Conservation (phyloP, 2,888 invertebrate genomes). For the Eilema depressum region DNA sequence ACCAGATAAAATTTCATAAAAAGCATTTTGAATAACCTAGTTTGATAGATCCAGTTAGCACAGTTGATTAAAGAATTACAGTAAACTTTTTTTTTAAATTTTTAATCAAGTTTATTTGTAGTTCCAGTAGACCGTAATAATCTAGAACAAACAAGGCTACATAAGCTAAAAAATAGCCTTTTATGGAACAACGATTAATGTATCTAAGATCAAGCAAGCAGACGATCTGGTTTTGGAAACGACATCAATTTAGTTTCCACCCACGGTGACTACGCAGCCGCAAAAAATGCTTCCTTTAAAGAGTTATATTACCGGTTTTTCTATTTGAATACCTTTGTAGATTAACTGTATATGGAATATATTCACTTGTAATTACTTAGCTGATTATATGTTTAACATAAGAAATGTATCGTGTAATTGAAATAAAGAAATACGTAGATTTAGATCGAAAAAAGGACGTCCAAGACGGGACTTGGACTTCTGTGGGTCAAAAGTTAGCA, state of each 20-base stretch:
- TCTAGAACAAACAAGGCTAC: not conserved
- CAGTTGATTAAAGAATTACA: no score
- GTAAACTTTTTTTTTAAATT: no score
- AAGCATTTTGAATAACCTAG: no score
- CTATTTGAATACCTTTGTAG: constrained; percentile 10
- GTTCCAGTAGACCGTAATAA: not conserved
- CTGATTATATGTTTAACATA: not conserved
- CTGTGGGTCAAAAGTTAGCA: no score
- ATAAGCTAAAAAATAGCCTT: constrained; percentile 10
- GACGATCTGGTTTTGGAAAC: constrained; percentile 10
- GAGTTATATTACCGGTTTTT: constrained; percentile 12
- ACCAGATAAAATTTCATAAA: no score
- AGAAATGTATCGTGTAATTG: not conserved
- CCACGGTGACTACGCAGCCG: not conserved
- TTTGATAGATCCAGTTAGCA: no score
- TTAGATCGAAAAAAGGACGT: no score
- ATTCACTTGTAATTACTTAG: not conserved
- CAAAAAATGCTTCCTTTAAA: constrained; percentile 19
- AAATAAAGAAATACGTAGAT: no score
- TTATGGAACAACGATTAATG: constrained; percentile 5
- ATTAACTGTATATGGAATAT: constrained; percentile 4
- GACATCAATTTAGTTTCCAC: constrained; percentile 12
- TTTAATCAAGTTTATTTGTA: not conserved
- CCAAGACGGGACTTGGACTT: no score
- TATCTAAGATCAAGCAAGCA: not conserved